Conservation (phyloP, 2,113 vertebrate genomes). For the Dicentrarchus labrax region DNA sequence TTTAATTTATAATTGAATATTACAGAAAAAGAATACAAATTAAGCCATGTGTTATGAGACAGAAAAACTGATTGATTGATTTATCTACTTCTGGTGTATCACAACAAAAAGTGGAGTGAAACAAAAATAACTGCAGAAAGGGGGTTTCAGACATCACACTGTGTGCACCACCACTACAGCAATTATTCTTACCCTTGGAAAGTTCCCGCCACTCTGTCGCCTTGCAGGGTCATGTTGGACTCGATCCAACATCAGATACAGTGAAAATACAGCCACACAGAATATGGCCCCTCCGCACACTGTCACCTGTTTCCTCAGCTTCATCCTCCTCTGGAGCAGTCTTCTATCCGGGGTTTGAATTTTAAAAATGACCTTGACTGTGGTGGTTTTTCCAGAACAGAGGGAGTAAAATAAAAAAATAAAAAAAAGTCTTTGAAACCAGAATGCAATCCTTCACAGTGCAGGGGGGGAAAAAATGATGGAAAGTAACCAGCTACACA, state of each 20-base stretch:
- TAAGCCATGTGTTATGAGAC: neutral
- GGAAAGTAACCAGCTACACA: conserved; percentile 36
- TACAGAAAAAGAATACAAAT: neutral
- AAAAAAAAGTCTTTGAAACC: conserved; percentile 52
- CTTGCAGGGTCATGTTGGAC: conserved; percentile 95
- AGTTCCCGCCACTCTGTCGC: conserved; percentile 92
- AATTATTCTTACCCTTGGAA: conserved; percentile 91
- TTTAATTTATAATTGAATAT: neutral
- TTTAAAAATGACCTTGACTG: conserved; percentile 34
- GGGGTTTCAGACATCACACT: neutral
- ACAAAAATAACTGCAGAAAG: conserved; percentile 12
- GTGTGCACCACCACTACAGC: neutral
- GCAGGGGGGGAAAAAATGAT: conserved; percentile 9
- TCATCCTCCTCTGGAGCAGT: conserved; percentile 85
- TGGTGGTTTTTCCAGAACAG: conserved; percentile 19
- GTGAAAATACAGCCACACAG: conserved; percentile 98
- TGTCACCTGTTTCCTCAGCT: conserved; percentile 98
- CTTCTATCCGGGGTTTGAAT: conserved; percentile 20
- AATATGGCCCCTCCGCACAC: conserved; percentile 98
- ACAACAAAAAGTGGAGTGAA: neutral
- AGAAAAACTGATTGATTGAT: too few species aligned
- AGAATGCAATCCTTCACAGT: conserved; percentile 34
- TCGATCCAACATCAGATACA: conserved; percentile 98
- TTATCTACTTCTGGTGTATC: neutral
- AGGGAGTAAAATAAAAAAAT: conserved; percentile 31